These are phyloP conservation scores for Acanthisitta chloris DNA, from an alignment of 2,113 vertebrate species.

Conservation along the genomic window DNA sequence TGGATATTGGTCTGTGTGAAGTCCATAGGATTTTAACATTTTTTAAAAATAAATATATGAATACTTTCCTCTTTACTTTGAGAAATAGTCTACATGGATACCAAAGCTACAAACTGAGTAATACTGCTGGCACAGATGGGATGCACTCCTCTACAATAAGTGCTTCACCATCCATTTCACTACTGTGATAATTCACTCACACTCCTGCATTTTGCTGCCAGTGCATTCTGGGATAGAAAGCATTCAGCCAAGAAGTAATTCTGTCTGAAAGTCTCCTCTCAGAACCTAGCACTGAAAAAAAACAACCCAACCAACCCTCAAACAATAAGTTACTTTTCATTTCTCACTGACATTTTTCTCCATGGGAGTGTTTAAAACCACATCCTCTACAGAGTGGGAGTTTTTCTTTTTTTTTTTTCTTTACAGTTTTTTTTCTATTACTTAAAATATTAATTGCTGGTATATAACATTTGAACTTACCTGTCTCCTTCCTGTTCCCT, in stretches of 20 bases:
- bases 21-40: no score
- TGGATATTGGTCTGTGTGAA: neutral
- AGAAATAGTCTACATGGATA: rapidly evolving
- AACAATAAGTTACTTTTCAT: neutral
- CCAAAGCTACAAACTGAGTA: neutral
- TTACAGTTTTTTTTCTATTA: neutral
- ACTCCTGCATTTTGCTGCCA: neutral
- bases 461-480: neutral
- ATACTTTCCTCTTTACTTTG: neutral
- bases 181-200: neutral
- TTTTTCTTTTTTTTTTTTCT: neutral
- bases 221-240: neutral
- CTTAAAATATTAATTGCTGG: neutral
- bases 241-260: neutral
- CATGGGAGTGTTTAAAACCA: neutral
- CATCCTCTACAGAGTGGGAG: neutral
- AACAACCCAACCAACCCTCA: rapidly evolving
- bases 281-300: neutral
- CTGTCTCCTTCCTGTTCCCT: neutral
- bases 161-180: neutral
- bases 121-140: neutral
- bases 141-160: neutral
- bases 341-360: neutral
- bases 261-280: neutral
- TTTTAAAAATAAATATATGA: no score